Base-by-base conservation (phyloP, 2,113 vertebrate species). In the Mionectes macconnelli region DNA sequence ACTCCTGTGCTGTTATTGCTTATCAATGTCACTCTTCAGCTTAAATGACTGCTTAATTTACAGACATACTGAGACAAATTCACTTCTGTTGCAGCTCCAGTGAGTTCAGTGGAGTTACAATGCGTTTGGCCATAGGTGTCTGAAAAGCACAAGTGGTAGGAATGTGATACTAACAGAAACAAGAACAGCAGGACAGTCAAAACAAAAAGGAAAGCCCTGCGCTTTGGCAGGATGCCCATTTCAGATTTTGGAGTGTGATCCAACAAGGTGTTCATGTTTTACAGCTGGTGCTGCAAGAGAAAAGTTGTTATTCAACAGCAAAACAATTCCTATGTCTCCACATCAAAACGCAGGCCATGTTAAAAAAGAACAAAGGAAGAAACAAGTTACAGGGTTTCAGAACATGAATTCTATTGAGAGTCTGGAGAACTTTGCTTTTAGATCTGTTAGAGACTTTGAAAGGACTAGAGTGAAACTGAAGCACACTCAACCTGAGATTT, bases 1-100 rank as follows among this genome's bases (percentile, higher is more conserved):
- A 95, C 96, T 84, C 90, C 80, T 80, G 75, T 69, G 78, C 69
- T 95, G 78, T 93, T 89, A 66, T 33, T 96, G 92, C 72, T 94
- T 94, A 94, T 96, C 97, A 92, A 35, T 95, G 87, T 96, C 92
- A 96, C 87, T 92, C 82, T 95, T 85, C 93, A 96, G 87, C 69
- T 96, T 84, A 88, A 96, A 84, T 88, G 88, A 84, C 92, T 96
- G 88, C 69, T 93, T 96, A 96, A 96, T 87, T 88, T 92, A 92
- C 94, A 97, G 92, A 52, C 87, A 37, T 87, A 91, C 82, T 62
- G 80, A 93, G 81, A 89, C 90, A 93, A 94, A 79, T 82, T 90
- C 74, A n/a, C 35, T 62, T 94, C 59, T 96, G 73, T 73, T 90
- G 74, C 81, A 94, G 88, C 82, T 90, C 55, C 56, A 20, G 2